A percentile compares a stretch with the other conserved stretches of the same genome.
phyloP scores from a whole-genome alignment of 2,888 invertebrate species.

The Spisula solida region DNA sequence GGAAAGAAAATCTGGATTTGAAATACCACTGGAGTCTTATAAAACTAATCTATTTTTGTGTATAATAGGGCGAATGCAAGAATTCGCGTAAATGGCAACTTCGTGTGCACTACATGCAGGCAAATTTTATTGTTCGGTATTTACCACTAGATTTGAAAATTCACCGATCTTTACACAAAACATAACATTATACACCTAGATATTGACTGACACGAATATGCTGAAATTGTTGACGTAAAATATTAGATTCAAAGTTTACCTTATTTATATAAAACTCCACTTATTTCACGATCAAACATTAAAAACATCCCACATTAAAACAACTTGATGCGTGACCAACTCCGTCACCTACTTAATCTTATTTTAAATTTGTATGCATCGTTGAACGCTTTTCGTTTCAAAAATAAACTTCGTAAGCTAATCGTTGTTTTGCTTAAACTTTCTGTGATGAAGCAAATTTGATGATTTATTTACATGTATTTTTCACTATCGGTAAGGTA shows the following conservation, averaged over 20 bases:
- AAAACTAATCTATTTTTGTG: background rate
- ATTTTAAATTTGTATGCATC: background rate
- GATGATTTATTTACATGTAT: background rate
- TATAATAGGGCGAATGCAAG: background rate
- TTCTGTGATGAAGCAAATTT: constrained; percentile 11
- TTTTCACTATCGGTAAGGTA: background rate
- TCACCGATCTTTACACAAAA: too few species aligned
- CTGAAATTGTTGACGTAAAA: background rate
- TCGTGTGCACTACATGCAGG: background rate
- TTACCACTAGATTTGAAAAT: too few species aligned
- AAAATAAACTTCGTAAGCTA: background rate
- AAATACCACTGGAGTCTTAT: background rate
- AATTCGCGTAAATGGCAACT: background rate
- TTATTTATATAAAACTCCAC: background rate
- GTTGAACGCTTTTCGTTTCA: background rate
- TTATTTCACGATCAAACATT: background rate
- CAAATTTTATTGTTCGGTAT: too few species aligned
- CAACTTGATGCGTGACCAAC: background rate
- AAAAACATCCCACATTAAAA: background rate
- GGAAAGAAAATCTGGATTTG: background rate
- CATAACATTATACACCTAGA: too few species aligned
- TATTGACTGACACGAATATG: background rate
- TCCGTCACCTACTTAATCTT: background rate
- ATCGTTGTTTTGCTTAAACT: background rate
- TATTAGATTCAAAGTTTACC: background rate